phyloP scores from a whole-genome alignment of 2,113 vertebrate species.

The Polyodon spathula region DNA sequence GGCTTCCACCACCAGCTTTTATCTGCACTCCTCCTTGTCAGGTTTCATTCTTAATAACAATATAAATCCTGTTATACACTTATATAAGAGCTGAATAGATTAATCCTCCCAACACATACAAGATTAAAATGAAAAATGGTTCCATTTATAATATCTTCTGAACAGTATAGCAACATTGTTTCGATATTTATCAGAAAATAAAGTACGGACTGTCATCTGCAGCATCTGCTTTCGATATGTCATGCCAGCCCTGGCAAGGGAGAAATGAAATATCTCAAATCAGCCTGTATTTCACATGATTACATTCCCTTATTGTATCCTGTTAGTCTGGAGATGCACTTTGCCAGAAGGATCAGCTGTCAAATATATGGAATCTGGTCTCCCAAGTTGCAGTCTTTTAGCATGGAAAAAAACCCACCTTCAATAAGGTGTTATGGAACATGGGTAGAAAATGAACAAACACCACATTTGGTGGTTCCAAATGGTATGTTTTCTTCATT shows the following conservation, averaged over 20 bases:
- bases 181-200: constrained; percentile 23
- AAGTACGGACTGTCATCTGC: constrained; percentile 12
- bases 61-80: constrained; percentile 26
- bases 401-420: background rate
- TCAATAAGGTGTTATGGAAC: no score
- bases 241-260: constrained; percentile 12
- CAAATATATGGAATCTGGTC: constrained; percentile 1
- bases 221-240: constrained; percentile 14
- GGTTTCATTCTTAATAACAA: constrained; percentile 21
- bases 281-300: constrained; percentile 10
- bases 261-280: constrained; percentile 16
- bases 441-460: no score
- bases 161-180: constrained; percentile 15
- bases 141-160: constrained; percentile 18
- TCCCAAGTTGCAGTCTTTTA: background rate
- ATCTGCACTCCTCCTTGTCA: constrained; percentile 15
- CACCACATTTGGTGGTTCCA: no score
- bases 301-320: constrained; percentile 1
- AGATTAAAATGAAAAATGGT: constrained; percentile 26
- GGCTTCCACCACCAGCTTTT: constrained; percentile 18
- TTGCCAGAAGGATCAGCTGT: constrained; percentile 14
- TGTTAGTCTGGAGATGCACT: constrained; percentile 9
- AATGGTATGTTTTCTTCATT: no score
- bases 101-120: constrained; percentile 17
- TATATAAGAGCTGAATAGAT: constrained; percentile 25